Conservation (phyloP, 2,888 invertebrate species). For the Hyposoter didymator region DNA sequence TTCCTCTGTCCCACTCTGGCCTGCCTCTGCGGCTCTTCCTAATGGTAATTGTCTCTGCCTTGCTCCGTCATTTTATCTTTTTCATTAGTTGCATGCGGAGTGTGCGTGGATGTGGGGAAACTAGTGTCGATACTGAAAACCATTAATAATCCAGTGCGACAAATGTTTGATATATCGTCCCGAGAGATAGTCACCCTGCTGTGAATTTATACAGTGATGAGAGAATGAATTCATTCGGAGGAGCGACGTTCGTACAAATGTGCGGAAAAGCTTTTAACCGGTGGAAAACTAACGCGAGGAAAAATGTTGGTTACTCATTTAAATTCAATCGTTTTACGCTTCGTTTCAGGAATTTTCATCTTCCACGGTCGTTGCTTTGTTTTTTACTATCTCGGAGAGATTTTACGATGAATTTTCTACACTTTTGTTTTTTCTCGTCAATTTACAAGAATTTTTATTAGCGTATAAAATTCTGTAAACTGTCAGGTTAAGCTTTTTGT, state of each 20-base stretch:
- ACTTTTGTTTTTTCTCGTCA: background rate
- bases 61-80: conserved; percentile 46
- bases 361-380: background rate
- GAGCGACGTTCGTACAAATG: background rate
- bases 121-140: conserved; percentile 28
- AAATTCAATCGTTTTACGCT: background rate
- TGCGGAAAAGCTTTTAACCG: background rate
- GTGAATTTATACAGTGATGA: conserved; percentile 18
- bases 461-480: background rate
- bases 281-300: background rate
- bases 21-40: conserved; percentile 27
- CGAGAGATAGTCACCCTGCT: background rate
- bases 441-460: conserved; percentile 2
- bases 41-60: conserved; percentile 61
- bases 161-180: conserved; percentile 40
- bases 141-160: conserved; percentile 33
- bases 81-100: background rate
- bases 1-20: background rate
- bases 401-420: background rate
- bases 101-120: background rate
- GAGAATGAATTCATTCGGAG: conserved; percentile 1
- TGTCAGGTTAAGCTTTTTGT: background rate
- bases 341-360: background rate
- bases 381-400: background rate
- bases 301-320: background rate